phyloP scores from a whole-genome alignment of 2,797 vertebrate species.

The Spea hammondii region DNA sequence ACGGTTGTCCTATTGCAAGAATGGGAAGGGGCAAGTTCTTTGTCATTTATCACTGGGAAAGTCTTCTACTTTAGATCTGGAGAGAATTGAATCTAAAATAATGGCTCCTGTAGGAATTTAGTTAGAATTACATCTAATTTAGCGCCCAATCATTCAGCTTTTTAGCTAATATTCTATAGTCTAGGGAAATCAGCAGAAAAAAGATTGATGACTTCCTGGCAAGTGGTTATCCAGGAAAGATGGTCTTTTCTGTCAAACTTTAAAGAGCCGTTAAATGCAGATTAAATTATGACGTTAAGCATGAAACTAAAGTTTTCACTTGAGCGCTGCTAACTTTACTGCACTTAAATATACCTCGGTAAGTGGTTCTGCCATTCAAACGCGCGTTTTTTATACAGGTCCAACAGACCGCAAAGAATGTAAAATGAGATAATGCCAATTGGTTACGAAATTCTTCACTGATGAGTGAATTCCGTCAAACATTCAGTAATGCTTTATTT shows the following conservation, averaged over 20 bases:
- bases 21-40: neutral
- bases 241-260: conserved; percentile 22
- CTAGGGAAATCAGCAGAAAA: conserved; percentile 12
- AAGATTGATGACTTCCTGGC: conserved; percentile 25
- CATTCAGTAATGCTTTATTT: neutral
- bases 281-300: conserved; percentile 36
- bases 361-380: conserved; percentile 24
- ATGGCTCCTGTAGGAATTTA: conserved; percentile 27
- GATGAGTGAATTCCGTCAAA: conserved; percentile 1
- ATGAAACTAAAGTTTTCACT: conserved; percentile 22
- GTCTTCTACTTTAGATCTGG: conserved; percentile 20
- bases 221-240: conserved; percentile 18
- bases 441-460: neutral
- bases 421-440: conserved; percentile 19
- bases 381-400: conserved; percentile 31
- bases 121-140: conserved; percentile 33
- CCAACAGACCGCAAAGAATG: conserved; percentile 28
- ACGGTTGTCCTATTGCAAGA: no score
- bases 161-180: conserved; percentile 30
- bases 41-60: conserved; percentile 17
- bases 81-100: conserved; percentile 37
- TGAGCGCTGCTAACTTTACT: conserved; percentile 20
- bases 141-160: conserved; percentile 28
- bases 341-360: conserved; percentile 27
- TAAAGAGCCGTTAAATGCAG: conserved; percentile 32